These are phyloP conservation scores for Acanthaster planci DNA, from an alignment of 35 echinoderm and acorn worm species.

Conservation along the genomic window DNA sequence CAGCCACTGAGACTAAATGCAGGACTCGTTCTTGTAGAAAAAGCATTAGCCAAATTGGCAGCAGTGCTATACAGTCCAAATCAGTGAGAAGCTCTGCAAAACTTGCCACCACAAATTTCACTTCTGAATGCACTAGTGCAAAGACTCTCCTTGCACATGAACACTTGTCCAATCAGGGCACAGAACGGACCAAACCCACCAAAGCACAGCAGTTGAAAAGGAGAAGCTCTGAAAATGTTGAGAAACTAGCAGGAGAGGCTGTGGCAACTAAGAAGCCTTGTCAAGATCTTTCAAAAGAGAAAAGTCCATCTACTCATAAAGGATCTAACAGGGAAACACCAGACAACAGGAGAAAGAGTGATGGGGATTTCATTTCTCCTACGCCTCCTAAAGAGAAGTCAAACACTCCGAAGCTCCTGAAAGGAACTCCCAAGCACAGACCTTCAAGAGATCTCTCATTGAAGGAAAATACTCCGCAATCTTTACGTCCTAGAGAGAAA, in stretches of 20 bases:
- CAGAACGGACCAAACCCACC: neutral
- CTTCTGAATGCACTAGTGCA: neutral
- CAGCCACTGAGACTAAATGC: neutral
- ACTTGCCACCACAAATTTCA: neutral
- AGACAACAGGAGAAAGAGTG: constrained; percentile 55
- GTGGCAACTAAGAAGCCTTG: constrained; percentile 9
- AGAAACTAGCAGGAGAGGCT: neutral
- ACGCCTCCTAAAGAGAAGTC: constrained; percentile 61
- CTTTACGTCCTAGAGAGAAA: constrained; percentile 25
- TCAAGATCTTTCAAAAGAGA: neutral
- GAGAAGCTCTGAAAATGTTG: neutral
- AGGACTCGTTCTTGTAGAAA: too few species aligned
- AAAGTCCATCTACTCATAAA: neutral
- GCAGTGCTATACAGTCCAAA: too few species aligned
- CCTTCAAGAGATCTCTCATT: neutral
- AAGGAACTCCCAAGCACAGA: constrained; percentile 31
- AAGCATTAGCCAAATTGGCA: too few species aligned
- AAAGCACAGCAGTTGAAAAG: neutral
- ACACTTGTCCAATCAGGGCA: neutral
- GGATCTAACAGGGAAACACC: neutral
- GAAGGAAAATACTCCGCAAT: neutral
- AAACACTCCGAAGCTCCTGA: constrained; percentile 50
- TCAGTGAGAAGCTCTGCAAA: too few species aligned
- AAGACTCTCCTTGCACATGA: too few species aligned
- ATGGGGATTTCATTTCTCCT: constrained; percentile 66